Percentiles rank a stretch among this genome's conserved stretches.
Evolutionary conservation across 2,113 vertebrate genomes (phyloP).

Genomic region (Odontophorus gujanensis): DNA sequence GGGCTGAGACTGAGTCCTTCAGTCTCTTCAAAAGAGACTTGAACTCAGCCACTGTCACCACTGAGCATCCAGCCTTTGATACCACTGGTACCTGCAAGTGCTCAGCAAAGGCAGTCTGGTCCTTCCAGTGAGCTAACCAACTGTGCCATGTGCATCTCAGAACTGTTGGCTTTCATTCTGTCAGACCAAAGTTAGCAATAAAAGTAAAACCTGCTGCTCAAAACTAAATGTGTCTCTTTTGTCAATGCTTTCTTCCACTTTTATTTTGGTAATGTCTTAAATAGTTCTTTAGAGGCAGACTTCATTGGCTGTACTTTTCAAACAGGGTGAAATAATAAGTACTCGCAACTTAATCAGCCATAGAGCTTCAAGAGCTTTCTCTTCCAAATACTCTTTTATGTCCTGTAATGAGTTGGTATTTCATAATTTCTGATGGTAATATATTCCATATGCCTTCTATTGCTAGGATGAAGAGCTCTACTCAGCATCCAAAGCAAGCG

Average conservation of each 20-base stretch:
- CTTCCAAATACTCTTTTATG: conserved; percentile 17
- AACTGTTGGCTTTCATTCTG: conserved; percentile 40
- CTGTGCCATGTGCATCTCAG: neutral
- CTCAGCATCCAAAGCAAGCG: conserved; percentile 27
- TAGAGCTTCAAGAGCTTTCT: conserved; percentile 11
- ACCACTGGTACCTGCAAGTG: fast-evolving
- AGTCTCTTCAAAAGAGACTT: conserved; percentile 36
- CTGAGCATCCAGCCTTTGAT: neutral
- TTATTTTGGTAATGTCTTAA: conserved; percentile 49
- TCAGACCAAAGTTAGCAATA: conserved; percentile 48
- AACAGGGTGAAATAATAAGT: neutral
- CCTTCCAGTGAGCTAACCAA: neutral
- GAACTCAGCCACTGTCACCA: neutral
- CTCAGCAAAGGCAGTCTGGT: neutral
- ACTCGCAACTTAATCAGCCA: conserved; percentile 32
- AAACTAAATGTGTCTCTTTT: neutral
- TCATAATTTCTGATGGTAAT: conserved; percentile 55
- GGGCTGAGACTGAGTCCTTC: neutral
- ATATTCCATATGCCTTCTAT: conserved; percentile 52
- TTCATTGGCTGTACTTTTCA: conserved; percentile 28
- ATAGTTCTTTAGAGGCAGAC: neutral
- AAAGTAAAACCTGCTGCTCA: conserved; percentile 10
- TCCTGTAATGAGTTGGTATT: conserved; percentile 49
- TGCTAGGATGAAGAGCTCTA: neutral
- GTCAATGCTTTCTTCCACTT: neutral